Evolutionary conservation across 2,888 invertebrate genomes (phyloP), one percentile per base, ranked within the genome.

Genomic region (Drosophila niveifrons): DNA sequence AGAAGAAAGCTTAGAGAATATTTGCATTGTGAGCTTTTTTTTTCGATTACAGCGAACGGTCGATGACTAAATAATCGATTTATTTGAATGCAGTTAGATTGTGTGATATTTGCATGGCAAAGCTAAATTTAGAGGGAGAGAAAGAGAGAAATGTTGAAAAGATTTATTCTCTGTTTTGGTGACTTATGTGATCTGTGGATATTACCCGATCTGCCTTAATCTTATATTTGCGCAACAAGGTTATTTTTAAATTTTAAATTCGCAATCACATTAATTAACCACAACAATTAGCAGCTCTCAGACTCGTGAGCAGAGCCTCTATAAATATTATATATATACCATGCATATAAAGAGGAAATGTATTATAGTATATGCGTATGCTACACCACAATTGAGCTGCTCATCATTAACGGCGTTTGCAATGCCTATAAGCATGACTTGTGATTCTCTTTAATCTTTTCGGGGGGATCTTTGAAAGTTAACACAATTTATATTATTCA

Each of bases 381-480:
- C 15, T 41, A 41, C 15, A 15, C 39, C 13, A 41, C 13, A 41
- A 7, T 23, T 39, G 10, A 51, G 52, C 11, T 52, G 23, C 4
- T 13, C 13, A 52, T 52, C 23, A 39, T 50, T 50, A 34, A 50
- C 11, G 6, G 11, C n/a, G 2, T 3, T n/a, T 50, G 34, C 18
- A 50, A 17, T 50, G 11, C 13, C 51, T 36, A 23, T 36, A 2
- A 51, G 51, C 52, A 36, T 39, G 39, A 52, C 13, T 10, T 36
- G 52, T 13, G 13, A 51, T 23, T 23, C 39, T 39, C 36, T 10
- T 18, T 51, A n/a, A 36, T 23, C 36, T 36, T 36, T 1, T 11
- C n/a, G n/a, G 18, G 34, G 34, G 13, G 7, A 23, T 51, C 13
- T n/a, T 36, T 51, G n/a, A 51, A 51, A 41, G 39, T 41, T n/a